phyloP scores from a whole-genome alignment of 2,888 invertebrate genomes.

The Plebejus melissa region DNA sequence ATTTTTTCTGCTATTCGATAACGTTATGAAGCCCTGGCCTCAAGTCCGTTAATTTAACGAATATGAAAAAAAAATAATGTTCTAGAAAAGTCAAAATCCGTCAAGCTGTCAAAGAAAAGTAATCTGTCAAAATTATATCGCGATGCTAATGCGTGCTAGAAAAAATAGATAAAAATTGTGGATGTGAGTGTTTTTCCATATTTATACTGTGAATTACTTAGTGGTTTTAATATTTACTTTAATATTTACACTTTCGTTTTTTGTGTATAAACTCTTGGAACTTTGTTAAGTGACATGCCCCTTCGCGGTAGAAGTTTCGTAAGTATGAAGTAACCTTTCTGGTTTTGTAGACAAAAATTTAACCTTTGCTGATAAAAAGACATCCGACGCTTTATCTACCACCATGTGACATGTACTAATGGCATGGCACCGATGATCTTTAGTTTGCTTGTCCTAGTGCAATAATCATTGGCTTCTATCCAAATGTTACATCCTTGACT shows the following conservation, averaged over 20 bases:
- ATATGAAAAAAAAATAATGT: conserved; percentile 45
- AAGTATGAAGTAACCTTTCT: conserved; percentile 47
- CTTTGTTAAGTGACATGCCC: conserved; percentile 64
- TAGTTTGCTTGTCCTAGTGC: conserved; percentile 62
- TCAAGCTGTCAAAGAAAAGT: conserved; percentile 29
- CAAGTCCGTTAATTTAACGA: too few relatives aligned
- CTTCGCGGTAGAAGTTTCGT: conserved; percentile 68
- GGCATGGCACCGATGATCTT: conserved; percentile 56
- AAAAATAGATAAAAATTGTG: conserved; percentile 42
- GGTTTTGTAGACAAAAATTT: conserved; percentile 27
- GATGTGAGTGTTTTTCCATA: conserved; percentile 38
- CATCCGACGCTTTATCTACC: conserved; percentile 4
- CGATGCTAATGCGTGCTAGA: conserved; percentile 37
- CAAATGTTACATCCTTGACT: conserved; percentile 72
- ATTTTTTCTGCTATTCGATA: too few relatives aligned
- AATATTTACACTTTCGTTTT: conserved; percentile 19
- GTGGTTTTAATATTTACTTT: not conserved
- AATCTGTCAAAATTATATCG: conserved; percentile 39
- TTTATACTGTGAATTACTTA: conserved; percentile 33
- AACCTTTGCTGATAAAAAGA: not conserved
- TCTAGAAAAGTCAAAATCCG: conserved; percentile 52
- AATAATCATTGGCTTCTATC: conserved; percentile 63
- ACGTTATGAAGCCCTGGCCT: too few relatives aligned
- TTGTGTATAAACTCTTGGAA: conserved; percentile 31
- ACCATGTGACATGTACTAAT: conserved; percentile 42